A percentile compares a stretch with the other conserved stretches of the same genome.
Evolutionary conservation across 1,140 invertebrate genomes (phyloP).

Genomic region (Pentalonia nigronervosa): DNA sequence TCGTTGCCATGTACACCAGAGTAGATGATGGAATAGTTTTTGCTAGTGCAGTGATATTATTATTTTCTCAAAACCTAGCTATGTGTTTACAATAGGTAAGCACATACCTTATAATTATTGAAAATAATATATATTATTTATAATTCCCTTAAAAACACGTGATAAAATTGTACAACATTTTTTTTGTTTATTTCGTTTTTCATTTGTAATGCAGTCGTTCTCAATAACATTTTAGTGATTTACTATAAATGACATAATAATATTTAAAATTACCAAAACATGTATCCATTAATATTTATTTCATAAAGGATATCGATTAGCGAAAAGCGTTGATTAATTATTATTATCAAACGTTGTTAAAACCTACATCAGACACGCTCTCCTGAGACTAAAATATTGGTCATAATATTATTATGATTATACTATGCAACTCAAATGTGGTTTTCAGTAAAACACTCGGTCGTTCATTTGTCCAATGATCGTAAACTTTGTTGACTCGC

Average conservation of each 20-base stretch:
- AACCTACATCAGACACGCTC: too few relatives aligned
- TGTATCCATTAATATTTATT: background rate
- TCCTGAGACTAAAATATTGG: background rate
- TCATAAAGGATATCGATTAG: background rate
- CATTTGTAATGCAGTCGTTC: background rate
- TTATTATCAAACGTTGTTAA: background rate
- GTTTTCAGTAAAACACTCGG: background rate
- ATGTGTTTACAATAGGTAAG: background rate
- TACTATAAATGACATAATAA: background rate
- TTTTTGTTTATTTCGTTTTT: background rate
- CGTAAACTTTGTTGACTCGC: background rate
- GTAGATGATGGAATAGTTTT: background rate
- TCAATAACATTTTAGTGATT: background rate
- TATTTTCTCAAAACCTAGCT: background rate
- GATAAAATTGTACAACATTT: background rate
- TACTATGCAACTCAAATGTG: background rate
- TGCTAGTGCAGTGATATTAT: background rate
- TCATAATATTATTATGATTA: background rate
- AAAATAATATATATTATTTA: background rate
- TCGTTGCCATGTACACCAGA: background rate
- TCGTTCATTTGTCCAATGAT: background rate
- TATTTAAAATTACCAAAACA: background rate
- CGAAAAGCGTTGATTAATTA: background rate
- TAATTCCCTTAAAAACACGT: background rate
- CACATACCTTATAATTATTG: background rate